Conservation (phyloP, 2,888 invertebrate species). For the Eupithecia dodoneata region DNA sequence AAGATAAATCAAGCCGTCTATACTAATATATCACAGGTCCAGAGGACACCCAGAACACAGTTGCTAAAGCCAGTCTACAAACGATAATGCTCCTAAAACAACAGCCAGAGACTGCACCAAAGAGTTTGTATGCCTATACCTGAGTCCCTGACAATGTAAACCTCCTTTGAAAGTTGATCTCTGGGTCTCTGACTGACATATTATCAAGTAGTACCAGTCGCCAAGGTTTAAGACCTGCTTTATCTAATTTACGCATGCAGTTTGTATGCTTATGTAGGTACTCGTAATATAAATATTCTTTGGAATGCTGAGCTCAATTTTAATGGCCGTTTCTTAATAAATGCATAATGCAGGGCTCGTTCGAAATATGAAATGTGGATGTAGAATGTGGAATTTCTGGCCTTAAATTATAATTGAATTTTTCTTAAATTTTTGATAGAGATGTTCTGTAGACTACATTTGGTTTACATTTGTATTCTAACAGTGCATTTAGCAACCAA, state of each 20-base stretch:
- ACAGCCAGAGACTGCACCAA: background rate
- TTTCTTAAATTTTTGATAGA: background rate
- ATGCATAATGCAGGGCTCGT: constrained; percentile 7
- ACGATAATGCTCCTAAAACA: background rate
- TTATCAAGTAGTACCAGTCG: constrained; percentile 31
- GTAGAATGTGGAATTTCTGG: background rate
- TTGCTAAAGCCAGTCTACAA: background rate
- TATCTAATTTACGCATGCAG: constrained; percentile 30
- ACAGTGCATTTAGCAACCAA: background rate
- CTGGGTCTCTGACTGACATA: constrained; percentile 32
- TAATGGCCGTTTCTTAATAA: constrained; percentile 23
- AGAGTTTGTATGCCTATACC: background rate
- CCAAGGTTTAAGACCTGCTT: constrained; percentile 34
- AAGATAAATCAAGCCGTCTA: background rate
- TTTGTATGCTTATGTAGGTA: constrained; percentile 25
- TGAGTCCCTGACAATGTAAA: constrained; percentile 36
- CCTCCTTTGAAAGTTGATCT: constrained; percentile 42
- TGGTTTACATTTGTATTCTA: background rate
- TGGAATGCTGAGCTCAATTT: constrained; percentile 23
- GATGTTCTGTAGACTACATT: background rate
- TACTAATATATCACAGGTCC: background rate
- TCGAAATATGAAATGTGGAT: constrained; percentile 3
- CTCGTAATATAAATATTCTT: constrained; percentile 15
- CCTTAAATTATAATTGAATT: background rate
- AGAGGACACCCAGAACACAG: background rate